Evolutionary conservation across 2,797 vertebrate species (phyloP).

Genomic region (Echiichthys vipera): DNA sequence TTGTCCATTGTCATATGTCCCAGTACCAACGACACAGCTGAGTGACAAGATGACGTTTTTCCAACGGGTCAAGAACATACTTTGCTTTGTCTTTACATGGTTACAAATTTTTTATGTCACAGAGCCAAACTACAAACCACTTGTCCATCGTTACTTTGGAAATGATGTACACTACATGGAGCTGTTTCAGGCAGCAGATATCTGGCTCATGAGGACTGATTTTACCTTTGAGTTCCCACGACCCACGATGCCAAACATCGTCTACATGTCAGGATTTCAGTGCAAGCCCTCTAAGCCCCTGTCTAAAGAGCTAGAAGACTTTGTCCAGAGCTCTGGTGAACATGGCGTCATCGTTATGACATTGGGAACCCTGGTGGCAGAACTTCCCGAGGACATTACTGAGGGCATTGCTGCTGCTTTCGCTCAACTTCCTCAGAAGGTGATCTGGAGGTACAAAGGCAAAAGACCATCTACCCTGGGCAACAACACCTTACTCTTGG

Average conservation of each 20-base stretch:
- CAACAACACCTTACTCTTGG: conserved; percentile 74
- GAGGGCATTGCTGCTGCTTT: conserved; percentile 75
- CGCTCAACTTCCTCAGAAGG: conserved; percentile 75
- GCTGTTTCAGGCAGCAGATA: conserved; percentile 76
- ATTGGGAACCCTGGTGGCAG: conserved; percentile 65
- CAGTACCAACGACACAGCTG: conserved; percentile 44
- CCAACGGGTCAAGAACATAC: conserved; percentile 50
- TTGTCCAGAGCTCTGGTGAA: conserved; percentile 72
- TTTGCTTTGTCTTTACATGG: conserved; percentile 32
- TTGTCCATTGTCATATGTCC: conserved; percentile 70
- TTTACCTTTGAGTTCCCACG: conserved; percentile 78
- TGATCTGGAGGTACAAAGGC: conserved; percentile 72
- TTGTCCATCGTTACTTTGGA: conserved; percentile 72
- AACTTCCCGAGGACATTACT: conserved; percentile 63
- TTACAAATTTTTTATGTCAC: conserved; percentile 35
- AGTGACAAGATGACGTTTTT: conserved; percentile 71
- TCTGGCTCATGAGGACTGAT: conserved; percentile 81
- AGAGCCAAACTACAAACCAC: conserved; percentile 51
- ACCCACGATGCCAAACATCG: conserved; percentile 79
- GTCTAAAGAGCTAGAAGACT: conserved; percentile 67
- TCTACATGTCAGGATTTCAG: conserved; percentile 82
- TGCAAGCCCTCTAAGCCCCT: conserved; percentile 76
- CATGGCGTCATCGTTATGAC: conserved; percentile 80
- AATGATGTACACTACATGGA: conserved; percentile 70
- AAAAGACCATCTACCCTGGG: conserved; percentile 66